Evolutionary conservation across 2,113 vertebrate species (phyloP).

Genomic region (Sander vitreus): DNA sequence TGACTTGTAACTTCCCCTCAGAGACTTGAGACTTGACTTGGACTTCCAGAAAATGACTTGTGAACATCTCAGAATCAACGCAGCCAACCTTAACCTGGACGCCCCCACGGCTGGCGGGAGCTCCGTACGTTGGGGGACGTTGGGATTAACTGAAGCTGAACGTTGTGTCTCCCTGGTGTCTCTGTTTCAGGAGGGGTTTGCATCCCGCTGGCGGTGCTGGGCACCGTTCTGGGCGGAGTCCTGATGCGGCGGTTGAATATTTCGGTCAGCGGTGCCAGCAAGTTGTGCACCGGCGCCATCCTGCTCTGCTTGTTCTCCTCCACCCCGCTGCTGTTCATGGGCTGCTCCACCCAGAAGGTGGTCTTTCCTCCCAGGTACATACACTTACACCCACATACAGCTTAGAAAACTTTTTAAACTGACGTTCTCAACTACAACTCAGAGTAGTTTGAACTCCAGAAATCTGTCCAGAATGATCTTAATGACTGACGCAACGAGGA

Average conservation of each 20-base stretch:
- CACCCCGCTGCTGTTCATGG: constrained; percentile 89
- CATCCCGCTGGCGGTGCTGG: constrained; percentile 88
- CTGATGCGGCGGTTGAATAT: constrained; percentile 88
- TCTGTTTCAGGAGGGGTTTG: constrained; percentile 82
- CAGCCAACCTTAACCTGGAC: too few species aligned
- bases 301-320: constrained; percentile 79
- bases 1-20: too few species aligned
- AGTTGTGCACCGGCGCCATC: constrained; percentile 82
- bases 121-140: too few species aligned
- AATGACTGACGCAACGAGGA: too few species aligned
- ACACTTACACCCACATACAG: not conserved
- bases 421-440: too few species aligned
- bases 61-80: too few species aligned
- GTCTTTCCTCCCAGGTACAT: constrained; percentile 65
- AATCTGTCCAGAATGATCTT: too few species aligned
- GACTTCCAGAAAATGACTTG: too few species aligned
- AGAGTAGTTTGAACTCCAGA: too few species aligned
- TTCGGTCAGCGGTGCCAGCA: constrained; percentile 78
- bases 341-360: constrained; percentile 89
- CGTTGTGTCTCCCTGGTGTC: not conserved
- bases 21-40: too few species aligned
- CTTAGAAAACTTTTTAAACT: too few species aligned
- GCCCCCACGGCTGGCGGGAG: too few species aligned
- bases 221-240: constrained; percentile 88
- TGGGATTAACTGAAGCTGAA: not conserved